A percentile compares a stretch with the other conserved stretches of the same genome.
These are phyloP conservation scores for Ardeotis arabs DNA, from an alignment of 2,113 vertebrate species.

Conservation along the genomic window DNA sequence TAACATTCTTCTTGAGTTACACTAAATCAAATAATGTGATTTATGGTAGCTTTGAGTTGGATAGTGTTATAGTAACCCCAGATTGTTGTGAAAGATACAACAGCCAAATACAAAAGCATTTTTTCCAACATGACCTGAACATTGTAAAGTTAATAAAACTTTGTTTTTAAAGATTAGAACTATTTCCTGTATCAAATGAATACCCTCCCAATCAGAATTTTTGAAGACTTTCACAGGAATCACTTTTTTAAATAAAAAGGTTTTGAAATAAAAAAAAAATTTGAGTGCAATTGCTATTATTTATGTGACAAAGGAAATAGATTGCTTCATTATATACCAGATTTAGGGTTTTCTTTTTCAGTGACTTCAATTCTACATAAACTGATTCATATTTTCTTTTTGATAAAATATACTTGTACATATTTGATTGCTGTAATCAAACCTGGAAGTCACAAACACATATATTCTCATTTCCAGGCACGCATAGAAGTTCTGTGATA, in stretches of 20 bases:
- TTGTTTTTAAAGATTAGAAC: neutral
- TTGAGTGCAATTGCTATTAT: neutral
- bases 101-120: neutral
- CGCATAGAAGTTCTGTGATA: neutral
- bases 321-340: neutral
- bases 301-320: neutral
- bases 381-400: neutral
- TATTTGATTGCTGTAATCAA: neutral
- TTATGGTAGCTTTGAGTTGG: neutral
- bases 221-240: neutral
- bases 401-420: neutral
- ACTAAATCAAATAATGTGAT: neutral
- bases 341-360: neutral
- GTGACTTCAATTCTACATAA: neutral
- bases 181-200: neutral
- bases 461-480: neutral
- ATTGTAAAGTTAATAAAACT: neutral
- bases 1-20: neutral
- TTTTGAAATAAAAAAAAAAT: neutral
- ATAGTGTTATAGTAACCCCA: neutral
- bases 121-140: neutral
- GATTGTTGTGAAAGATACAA: neutral
- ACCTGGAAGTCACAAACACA: neutral
- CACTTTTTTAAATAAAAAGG: neutral
- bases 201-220: neutral